Percentiles rank a stretch among this genome's conserved stretches.
Conservation (phyloP, 2,888 invertebrate genomes). For the Coelopa pilipes region DNA sequence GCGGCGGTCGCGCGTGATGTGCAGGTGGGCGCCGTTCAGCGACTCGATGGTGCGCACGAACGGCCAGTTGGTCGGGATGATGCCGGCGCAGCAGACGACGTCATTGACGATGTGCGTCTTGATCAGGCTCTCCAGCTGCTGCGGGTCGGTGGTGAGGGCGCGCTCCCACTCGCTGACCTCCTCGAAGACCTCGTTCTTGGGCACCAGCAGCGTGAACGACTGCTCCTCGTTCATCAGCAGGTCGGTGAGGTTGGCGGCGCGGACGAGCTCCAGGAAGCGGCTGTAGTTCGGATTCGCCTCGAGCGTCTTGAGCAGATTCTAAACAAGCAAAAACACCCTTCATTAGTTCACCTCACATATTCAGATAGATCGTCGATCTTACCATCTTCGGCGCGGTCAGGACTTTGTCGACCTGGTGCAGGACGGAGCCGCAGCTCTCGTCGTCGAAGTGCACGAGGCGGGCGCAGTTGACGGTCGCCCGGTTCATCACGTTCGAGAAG, state of each 20-base stretch:
- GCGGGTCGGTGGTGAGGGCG: conserved; percentile 50
- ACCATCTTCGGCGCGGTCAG: conserved; percentile 65
- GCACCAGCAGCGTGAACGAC: conserved; percentile 63
- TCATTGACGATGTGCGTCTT: conserved; percentile 66
- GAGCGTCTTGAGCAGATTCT: conserved; percentile 60
- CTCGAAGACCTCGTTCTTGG: conserved; percentile 65
- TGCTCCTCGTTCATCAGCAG: conserved; percentile 57
- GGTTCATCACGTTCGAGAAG: conserved; percentile 70
- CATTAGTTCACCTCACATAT: not conserved
- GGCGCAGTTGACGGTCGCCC: conserved; percentile 77
- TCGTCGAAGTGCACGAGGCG: conserved; percentile 72
- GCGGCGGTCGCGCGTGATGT: conserved; percentile 65
- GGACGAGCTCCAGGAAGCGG: conserved; percentile 62
- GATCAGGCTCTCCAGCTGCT: conserved; percentile 57
- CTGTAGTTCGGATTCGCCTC: conserved; percentile 64
- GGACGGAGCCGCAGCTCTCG: conserved; percentile 75
- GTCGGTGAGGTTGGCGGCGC: conserved; percentile 61
- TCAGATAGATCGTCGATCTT: conserved; percentile 4
- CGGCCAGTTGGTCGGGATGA: conserved; percentile 66
- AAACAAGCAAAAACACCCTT: not conserved
- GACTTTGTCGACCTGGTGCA: conserved; percentile 75
- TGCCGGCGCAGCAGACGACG: conserved; percentile 66
- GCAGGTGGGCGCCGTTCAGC: conserved; percentile 60
- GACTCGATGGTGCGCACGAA: conserved; percentile 65
- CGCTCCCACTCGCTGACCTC: conserved; percentile 60